phyloP scores from a whole-genome alignment of 2,113 vertebrate species.

The Apteryx mantelli region DNA sequence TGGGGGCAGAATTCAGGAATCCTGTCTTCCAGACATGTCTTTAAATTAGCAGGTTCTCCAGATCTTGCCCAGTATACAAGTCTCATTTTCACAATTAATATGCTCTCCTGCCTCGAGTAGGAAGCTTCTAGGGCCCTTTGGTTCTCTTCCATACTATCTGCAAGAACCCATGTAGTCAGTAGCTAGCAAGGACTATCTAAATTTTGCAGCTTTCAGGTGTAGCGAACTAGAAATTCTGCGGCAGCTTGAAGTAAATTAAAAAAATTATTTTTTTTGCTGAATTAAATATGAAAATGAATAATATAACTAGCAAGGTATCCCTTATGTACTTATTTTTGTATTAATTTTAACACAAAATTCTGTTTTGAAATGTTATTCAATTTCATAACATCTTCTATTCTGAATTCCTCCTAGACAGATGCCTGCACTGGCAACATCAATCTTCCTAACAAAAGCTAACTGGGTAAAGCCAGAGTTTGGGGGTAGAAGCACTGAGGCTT shows the following conservation, averaged over 20 bases:
- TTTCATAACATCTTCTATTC: neutral
- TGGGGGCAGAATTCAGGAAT: neutral
- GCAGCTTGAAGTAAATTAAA: neutral
- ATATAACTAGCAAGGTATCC: neutral
- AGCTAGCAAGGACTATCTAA: neutral
- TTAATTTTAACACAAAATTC: neutral
- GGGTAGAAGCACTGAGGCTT: neutral
- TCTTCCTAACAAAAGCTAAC: neutral
- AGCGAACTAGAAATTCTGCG: neutral
- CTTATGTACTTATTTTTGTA: neutral
- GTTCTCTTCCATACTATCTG: neutral
- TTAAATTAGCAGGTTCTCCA: neutral
- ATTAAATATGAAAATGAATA: neutral
- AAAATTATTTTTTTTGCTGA: neutral
- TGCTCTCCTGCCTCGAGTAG: fast-evolving
- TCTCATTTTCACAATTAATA: neutral
- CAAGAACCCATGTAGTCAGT: neutral
- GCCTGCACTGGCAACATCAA: neutral
- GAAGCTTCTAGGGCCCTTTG: neutral
- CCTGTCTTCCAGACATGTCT: neutral
- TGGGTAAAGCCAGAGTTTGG: neutral
- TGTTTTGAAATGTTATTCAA: neutral
- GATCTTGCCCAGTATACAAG: neutral
- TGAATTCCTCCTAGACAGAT: neutral
- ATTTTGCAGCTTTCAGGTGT: neutral